Base-by-base conservation (phyloP, 2,113 vertebrate genomes). In the Astatotilapia flaviijosephi region DNA sequence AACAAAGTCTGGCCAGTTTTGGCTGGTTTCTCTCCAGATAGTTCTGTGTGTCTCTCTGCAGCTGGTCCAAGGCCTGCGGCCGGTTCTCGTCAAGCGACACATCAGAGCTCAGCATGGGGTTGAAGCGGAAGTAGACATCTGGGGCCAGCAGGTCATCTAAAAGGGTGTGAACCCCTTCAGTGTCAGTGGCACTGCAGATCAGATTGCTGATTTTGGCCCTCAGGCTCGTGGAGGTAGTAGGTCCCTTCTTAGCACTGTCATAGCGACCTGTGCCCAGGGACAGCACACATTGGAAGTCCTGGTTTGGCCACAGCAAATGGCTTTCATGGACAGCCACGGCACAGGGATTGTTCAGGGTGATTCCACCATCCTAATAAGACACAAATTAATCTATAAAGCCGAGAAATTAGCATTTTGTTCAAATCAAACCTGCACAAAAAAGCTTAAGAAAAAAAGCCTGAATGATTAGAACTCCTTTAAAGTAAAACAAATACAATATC, bases 61-160 rank as follows among this genome's bases (percentile, higher is more conserved):
- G 91, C 86, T 94, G 93, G 31, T 95, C 90, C 90, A 97, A 85
- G 42, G 89, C 93, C 75, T 17, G 55, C 0, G 94, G 90, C 1
- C 95, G 94, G 89, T 95, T 96, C 90, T 97, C 96, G 3, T 97
- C 96, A 58, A 97, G 92, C 5, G 94, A 93, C n/a, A 97, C 96
- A 53, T 91, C 47, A 4, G 93, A 89, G 5, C 94, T 96, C 85
- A 96, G 84, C 95, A 95, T 94, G n/a, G 96, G 96, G 91, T 96
- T 97, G 82, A 97, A 96, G 82, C 96, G 95, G 85, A 97, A 97
- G 89, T 97, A 97, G 55, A 96, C 93, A 4, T 96, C 91, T 2
- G 93, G 93, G 26, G 95, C 86, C 17, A 97, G 91, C 37, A 97
- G 94, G 28, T 97, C 96, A 3, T 95, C 96, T 81, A 97, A 65